A percentile compares a stretch with the other conserved stretches of the same genome.
Conservation (phyloP, 2,888 invertebrate species). For the Conchocele bisecta region DNA sequence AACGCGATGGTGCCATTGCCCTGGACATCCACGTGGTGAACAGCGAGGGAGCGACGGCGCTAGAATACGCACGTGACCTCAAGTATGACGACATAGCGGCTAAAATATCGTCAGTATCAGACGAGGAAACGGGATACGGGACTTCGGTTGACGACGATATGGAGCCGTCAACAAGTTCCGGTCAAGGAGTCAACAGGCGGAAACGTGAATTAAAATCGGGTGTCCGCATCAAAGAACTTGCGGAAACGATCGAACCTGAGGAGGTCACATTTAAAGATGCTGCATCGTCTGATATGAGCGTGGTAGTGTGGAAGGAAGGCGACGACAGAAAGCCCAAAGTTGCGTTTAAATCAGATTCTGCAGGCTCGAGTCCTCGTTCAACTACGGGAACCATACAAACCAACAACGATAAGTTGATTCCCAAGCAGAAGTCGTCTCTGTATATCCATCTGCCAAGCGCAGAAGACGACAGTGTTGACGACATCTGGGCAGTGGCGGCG, state of each 20-base stretch:
- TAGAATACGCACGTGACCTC: slow-evolving; percentile 31
- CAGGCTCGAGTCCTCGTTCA: neutral
- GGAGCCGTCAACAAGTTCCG: no score
- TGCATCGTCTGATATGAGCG: no score
- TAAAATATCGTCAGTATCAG: no score
- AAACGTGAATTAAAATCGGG: neutral
- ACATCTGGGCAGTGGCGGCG: neutral
- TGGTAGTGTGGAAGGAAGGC: slow-evolving; percentile 21
- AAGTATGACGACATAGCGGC: slow-evolving; percentile 21
- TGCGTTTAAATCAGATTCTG: neutral
- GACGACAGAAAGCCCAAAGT: neutral
- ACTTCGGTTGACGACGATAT: no score
- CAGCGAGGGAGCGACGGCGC: slow-evolving; percentile 42
- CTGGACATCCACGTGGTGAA: slow-evolving; percentile 35
- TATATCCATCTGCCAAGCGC: slow-evolving; percentile 21
- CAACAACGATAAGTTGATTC: neutral
- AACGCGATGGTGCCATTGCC: slow-evolving; percentile 9
- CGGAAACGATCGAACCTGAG: slow-evolving; percentile 1
- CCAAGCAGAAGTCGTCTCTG: slow-evolving; percentile 13
- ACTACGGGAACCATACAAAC: neutral
- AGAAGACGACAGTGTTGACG: slow-evolving; percentile 5
- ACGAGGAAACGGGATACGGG: no score
- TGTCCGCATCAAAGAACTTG: neutral
- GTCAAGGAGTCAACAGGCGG: neutral
- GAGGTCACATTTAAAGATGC: no score